These are phyloP conservation scores for Temnopleurus reevesii DNA, from an alignment of 53 echinoderm and acorn worm genomes.

Conservation along the genomic window DNA sequence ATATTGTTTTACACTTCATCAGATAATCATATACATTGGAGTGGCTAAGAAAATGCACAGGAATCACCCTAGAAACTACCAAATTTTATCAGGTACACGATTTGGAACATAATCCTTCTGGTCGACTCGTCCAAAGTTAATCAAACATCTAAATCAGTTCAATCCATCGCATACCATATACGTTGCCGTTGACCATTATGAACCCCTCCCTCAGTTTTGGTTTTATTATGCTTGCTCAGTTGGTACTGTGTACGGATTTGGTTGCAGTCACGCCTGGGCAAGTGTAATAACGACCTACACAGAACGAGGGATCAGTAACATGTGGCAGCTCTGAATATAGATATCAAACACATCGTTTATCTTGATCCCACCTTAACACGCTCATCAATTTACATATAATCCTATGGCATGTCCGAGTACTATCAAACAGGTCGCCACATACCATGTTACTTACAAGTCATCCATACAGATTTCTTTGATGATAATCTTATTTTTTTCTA, in stretches of 20 bases:
- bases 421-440: neutral
- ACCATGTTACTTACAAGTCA: neutral
- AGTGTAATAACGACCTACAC: too few relatives aligned
- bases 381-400: conserved; percentile 37
- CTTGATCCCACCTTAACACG: conserved; percentile 1
- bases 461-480: conserved; percentile 10
- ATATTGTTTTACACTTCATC: neutral
- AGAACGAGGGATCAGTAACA: too few relatives aligned
- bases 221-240: too few relatives aligned
- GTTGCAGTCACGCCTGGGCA: too few relatives aligned
- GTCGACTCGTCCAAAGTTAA: neutral
- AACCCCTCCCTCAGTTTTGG: too few relatives aligned
- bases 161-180: conserved; percentile 6
- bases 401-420: conserved; percentile 9
- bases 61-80: neutral
- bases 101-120: neutral
- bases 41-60: conserved; percentile 40
- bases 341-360: neutral
- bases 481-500: neutral
- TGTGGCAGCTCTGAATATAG: too few relatives aligned
- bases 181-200: too few relatives aligned
- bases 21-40: conserved; percentile 9
- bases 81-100: neutral
- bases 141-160: neutral
- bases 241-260: too few relatives aligned